phyloP scores from a whole-genome alignment of 2,797 vertebrate genomes.

The Diglossa cyanea region DNA sequence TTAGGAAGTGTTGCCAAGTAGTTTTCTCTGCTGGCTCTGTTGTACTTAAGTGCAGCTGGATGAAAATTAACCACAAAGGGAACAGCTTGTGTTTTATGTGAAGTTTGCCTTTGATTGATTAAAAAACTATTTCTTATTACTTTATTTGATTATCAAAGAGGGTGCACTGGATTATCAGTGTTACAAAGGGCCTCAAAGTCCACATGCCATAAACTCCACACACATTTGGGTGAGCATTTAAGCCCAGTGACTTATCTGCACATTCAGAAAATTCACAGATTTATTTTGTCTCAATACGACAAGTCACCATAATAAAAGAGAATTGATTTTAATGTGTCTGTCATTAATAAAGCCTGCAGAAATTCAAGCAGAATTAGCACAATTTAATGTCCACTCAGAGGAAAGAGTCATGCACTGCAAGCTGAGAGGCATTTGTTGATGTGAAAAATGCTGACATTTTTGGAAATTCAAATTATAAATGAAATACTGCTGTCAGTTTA shows the following conservation, averaged over 20 bases:
- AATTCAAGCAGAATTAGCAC: constrained; percentile 36
- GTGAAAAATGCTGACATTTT: constrained; percentile 74
- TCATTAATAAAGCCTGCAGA: constrained; percentile 10
- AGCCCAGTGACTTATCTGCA: not conserved
- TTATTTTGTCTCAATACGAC: constrained; percentile 7
- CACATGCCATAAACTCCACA: not conserved
- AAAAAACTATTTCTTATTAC: constrained; percentile 72
- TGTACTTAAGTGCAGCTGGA: constrained; percentile 77
- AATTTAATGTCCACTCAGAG: constrained; percentile 57
- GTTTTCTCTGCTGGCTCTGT: constrained; percentile 77
- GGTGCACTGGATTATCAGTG: constrained; percentile 45
- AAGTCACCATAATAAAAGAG: not conserved
- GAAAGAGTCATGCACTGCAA: constrained; percentile 36
- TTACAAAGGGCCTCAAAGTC: constrained; percentile 39
- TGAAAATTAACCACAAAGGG: constrained; percentile 78
- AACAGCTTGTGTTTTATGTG: constrained; percentile 79
- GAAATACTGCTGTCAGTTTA: constrained; percentile 77
- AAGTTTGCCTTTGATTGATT: constrained; percentile 77
- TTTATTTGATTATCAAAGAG: constrained; percentile 69
- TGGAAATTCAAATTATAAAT: constrained; percentile 75
- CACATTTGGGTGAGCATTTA: not conserved
- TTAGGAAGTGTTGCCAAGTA: constrained; percentile 76
- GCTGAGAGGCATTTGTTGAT: constrained; percentile 61
- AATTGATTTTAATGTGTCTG: not conserved
- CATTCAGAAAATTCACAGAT: constrained; percentile 8